Base-by-base conservation (phyloP, 2,797 vertebrate genomes). In the Danio tinwini region DNA sequence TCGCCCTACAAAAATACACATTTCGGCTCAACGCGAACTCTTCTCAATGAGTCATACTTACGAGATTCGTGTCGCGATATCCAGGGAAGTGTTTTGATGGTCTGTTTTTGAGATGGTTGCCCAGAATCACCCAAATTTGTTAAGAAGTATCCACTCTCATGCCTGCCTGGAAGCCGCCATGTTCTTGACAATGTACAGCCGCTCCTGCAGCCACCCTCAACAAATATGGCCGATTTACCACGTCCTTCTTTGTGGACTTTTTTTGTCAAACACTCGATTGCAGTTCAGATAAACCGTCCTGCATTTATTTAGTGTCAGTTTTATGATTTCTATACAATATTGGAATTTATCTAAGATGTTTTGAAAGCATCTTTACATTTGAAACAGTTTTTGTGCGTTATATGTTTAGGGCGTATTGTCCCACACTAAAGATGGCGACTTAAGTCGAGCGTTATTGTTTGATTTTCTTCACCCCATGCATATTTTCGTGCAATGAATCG, bases 161-260 rank as follows among this genome's bases (percentile, higher is more conserved):
- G 95, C 95, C 95, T 96, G 92, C 94, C 94, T 96, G 96, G 96
- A 96, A 96, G 96, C 96, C 96, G 96, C 96, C 96, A 97, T 97
- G 93, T 97, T 96, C 94, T 95, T 92, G 93, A 92, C 94, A 93
- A 93, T 94, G 69, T 37, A 56, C 39, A 55, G 59, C 69, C 69
- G 59, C 78, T 65, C 50, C 50, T 63, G 45, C 70, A 62, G 68
- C 67, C 91, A 91, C 92, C 92, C 91, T 90, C 85, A 93, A 89
- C 89, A 92, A 91, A 94, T 89, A 94, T 93, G 89, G 92, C 90
- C 91, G 78, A 69, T 70, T 47, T 81, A 64, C 82, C 86, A 82
- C 86, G 85, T 84, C 37, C 50, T 47, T 17, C 45, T 37, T 62
- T 21, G 55, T 63, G 68, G n/a, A 29, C n/a, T 49, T 52, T 14